Evolutionary conservation across 2,797 vertebrate genomes (phyloP).

Genomic region (Poecilia gillii): DNA sequence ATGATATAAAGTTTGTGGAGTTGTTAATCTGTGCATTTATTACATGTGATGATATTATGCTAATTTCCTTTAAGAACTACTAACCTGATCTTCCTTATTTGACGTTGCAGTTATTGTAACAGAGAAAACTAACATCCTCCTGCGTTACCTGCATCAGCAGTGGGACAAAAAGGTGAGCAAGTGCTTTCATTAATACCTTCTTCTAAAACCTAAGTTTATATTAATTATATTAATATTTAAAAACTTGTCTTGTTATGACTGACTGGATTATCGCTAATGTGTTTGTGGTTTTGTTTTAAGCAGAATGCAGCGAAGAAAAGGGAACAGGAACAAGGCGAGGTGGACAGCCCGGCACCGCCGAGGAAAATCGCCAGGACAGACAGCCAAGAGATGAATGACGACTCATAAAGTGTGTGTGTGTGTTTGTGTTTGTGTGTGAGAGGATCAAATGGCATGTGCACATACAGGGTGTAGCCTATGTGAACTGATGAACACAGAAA

Average conservation of each 20-base stretch:
- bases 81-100: slow-evolving; percentile 12
- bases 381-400: slow-evolving; percentile 89
- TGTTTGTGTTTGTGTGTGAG: slow-evolving; percentile 5
- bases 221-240: too few relatives aligned
- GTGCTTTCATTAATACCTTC: neutral
- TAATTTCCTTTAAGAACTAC: neutral
- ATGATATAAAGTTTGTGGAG: neutral
- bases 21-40: neutral
- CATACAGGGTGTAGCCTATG: slow-evolving; percentile 48
- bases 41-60: neutral
- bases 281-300: slow-evolving; percentile 38
- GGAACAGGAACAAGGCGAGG: slow-evolving; percentile 85
- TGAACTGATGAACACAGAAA: slow-evolving; percentile 40
- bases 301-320: slow-evolving; percentile 88
- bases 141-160: slow-evolving; percentile 97
- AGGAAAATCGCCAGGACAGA: slow-evolving; percentile 87
- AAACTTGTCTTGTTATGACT: neutral
- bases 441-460: slow-evolving; percentile 17
- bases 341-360: slow-evolving; percentile 83
- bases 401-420: slow-evolving; percentile 74
- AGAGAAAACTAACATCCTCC: slow-evolving; percentile 98
- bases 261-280: neutral
- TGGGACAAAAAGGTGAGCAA: slow-evolving; percentile 96
- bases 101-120: slow-evolving; percentile 91
- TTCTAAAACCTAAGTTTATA: neutral